Percentiles rank a stretch among this genome's conserved stretches.
Conservation (phyloP, 2,797 vertebrate species). For the Moxostoma hubbsi region DNA sequence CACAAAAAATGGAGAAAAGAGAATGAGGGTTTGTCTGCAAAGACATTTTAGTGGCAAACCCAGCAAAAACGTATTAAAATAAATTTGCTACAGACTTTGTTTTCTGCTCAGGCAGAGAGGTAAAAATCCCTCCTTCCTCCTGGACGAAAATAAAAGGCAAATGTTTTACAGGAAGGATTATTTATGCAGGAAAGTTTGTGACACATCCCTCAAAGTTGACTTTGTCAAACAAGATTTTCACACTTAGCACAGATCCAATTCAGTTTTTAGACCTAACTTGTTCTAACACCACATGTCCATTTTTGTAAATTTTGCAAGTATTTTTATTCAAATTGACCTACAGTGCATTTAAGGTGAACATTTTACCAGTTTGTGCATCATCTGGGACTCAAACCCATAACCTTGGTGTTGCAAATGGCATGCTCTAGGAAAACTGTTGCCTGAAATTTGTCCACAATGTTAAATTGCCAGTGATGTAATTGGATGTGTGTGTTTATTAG, state of each 20-base stretch:
- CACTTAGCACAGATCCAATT: too few species aligned
- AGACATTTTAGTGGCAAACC: constrained; percentile 6
- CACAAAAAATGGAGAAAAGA: neutral
- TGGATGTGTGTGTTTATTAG: constrained; percentile 11
- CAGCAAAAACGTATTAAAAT: neutral
- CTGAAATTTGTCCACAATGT: neutral
- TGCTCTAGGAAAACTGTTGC: too few species aligned
- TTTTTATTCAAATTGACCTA: too few species aligned
- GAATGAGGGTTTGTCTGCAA: neutral
- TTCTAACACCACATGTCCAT: too few species aligned
- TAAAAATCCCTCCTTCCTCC: constrained; percentile 42
- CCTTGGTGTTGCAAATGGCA: too few species aligned
- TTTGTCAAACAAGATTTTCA: neutral
- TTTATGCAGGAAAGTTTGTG: constrained; percentile 40
- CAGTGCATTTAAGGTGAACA: too few species aligned
- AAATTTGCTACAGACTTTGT: too few species aligned
- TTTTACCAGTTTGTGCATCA: too few species aligned
- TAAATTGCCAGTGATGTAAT: constrained; percentile 6
- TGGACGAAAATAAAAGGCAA: constrained; percentile 24
- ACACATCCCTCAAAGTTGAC: constrained; percentile 12
- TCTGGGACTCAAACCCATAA: too few species aligned
- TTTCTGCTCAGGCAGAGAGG: too few species aligned
- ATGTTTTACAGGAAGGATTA: constrained; percentile 50
- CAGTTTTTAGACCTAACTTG: too few species aligned
- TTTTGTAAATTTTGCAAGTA: too few species aligned